Conservation (phyloP, 2,888 invertebrate species). For the Tigriopus californicus region DNA sequence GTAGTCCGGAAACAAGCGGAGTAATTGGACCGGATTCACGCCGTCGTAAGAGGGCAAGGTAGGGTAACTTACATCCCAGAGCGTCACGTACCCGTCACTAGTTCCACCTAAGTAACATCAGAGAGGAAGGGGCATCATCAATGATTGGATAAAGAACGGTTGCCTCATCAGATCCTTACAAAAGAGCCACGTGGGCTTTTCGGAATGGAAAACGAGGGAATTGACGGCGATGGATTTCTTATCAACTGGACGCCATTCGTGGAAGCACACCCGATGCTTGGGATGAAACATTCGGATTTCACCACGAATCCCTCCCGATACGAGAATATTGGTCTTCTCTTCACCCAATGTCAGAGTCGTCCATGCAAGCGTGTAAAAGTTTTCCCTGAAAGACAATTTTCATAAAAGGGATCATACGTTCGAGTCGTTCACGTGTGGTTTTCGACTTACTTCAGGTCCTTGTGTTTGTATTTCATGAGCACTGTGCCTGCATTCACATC, state of each 20-base stretch:
- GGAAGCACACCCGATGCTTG: conserved; percentile 13
- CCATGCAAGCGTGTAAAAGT: conserved; percentile 31
- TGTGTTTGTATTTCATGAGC: conserved; percentile 27
- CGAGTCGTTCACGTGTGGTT: background rate
- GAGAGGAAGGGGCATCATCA: background rate
- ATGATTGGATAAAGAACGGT: background rate
- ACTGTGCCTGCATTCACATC: conserved; percentile 29
- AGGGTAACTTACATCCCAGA: conserved; percentile 21
- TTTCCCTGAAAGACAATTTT: conserved; percentile 20
- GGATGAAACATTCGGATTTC: conserved; percentile 23
- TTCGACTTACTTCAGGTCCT: conserved; percentile 20
- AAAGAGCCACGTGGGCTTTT: conserved; percentile 25
- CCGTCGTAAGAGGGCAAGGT: conserved; percentile 18
- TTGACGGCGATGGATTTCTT: conserved; percentile 23
- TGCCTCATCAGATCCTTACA: conserved; percentile 18
- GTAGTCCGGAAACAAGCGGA: conserved; percentile 16
- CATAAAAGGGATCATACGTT: background rate
- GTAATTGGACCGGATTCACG: background rate
- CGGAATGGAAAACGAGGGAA: conserved; percentile 26
- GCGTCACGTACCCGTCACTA: conserved; percentile 21
- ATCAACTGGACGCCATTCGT: conserved; percentile 17
- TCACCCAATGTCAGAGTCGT: conserved; percentile 23
- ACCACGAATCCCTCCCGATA: conserved; percentile 22
- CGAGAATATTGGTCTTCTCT: conserved; percentile 21
- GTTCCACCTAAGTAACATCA: conserved; percentile 20